Evolutionary conservation across 2,113 vertebrate genomes (phyloP).

Genomic region (Tachysurus vachellii): DNA sequence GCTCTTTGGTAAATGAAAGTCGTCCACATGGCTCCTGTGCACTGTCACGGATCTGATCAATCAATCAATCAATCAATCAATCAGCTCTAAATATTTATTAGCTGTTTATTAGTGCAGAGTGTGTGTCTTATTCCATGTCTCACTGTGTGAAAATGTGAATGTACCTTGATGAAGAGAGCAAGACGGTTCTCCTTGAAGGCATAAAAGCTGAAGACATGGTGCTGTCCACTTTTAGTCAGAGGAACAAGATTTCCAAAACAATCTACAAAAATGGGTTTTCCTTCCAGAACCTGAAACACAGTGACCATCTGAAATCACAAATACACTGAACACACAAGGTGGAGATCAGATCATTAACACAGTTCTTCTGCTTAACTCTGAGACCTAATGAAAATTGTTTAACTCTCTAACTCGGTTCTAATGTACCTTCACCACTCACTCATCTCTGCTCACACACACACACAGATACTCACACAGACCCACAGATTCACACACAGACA

Average conservation of each 20-base stretch:
- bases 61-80: conserved; percentile 12
- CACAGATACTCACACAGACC: background rate
- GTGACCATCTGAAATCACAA: background rate
- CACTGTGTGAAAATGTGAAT: background rate
- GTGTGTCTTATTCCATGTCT: background rate
- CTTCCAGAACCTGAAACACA: conserved; percentile 86
- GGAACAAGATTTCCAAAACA: conserved; percentile 98
- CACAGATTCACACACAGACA: no score
- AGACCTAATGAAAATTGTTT: background rate
- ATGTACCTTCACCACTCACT: background rate
- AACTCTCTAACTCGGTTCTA: background rate
- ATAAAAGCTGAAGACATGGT: conserved; percentile 98
- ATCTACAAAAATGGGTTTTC: conserved; percentile 97
- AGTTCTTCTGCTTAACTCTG: background rate
- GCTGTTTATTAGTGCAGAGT: background rate
- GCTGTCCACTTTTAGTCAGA: conserved; percentile 95
- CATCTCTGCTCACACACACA: background rate
- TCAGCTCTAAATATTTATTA: conserved; percentile 1
- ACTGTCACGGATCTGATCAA: conserved; percentile 86
- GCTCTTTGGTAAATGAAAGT: conserved; percentile 96
- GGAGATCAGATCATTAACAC: background rate
- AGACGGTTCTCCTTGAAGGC: conserved; percentile 98
- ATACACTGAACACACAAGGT: background rate
- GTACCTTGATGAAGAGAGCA: conserved; percentile 96
- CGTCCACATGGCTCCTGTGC: conserved; percentile 97